phyloP scores from a whole-genome alignment of 2,888 invertebrate species.

The Dysmachus trigonus region DNA sequence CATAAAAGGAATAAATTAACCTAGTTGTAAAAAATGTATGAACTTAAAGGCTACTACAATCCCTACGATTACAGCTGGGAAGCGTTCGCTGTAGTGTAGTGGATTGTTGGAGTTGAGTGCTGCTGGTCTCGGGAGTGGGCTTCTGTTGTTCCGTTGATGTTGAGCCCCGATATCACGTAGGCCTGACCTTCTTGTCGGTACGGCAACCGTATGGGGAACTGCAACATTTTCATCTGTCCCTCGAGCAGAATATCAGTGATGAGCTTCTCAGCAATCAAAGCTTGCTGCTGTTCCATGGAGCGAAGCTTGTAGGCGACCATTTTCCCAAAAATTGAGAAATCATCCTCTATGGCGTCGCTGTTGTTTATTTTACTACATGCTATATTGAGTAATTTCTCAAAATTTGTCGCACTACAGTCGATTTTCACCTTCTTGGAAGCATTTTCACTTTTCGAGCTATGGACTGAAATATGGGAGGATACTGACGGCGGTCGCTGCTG shows the following conservation, averaged over 20 bases:
- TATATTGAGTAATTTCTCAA: constrained; percentile 59
- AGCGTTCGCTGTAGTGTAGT: constrained; percentile 45
- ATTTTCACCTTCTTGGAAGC: constrained; percentile 57
- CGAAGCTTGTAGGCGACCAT: constrained; percentile 62
- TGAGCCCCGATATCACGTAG: constrained; percentile 46
- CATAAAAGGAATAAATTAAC: background rate
- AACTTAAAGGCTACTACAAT: background rate
- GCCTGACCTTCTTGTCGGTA: constrained; percentile 45
- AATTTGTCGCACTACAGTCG: constrained; percentile 59
- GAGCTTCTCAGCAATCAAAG: constrained; percentile 62
- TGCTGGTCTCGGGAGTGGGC: constrained; percentile 32
- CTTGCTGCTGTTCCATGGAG: constrained; percentile 60
- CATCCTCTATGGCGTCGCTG: constrained; percentile 55
- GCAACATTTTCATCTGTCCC: constrained; percentile 62
- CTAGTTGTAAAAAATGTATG: constrained; percentile 12
- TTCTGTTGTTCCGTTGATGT: constrained; percentile 46
- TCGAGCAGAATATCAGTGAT: constrained; percentile 62
- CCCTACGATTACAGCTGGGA: constrained; percentile 43
- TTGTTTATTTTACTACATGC: constrained; percentile 59
- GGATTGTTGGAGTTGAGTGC: constrained; percentile 47
- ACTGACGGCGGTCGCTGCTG: constrained; percentile 2
- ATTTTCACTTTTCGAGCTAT: constrained; percentile 43
- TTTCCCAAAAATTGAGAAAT: constrained; percentile 60
- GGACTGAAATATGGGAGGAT: constrained; percentile 44
- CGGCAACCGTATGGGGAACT: constrained; percentile 47